phyloP scores from a whole-genome alignment of 2,888 invertebrate genomes.

The Colostygia pectinataria region DNA sequence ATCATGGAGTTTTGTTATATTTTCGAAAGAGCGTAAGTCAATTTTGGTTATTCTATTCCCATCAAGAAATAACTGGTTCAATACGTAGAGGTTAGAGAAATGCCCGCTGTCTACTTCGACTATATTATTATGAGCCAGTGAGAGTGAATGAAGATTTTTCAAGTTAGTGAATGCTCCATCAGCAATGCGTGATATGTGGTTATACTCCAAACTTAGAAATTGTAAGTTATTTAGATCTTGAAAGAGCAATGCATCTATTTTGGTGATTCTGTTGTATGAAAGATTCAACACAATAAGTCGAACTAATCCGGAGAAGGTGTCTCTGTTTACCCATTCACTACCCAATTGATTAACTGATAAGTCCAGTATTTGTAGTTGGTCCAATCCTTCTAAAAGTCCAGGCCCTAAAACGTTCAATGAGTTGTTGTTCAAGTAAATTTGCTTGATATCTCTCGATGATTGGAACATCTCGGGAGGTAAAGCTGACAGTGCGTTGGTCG shows the following conservation, averaged over 20 bases:
- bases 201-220: slow-evolving; percentile 88
- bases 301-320: slow-evolving; percentile 89
- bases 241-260: slow-evolving; percentile 88
- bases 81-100: slow-evolving; percentile 88
- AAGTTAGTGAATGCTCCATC: slow-evolving; percentile 89
- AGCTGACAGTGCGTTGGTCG: slow-evolving; percentile 89
- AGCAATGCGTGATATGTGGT: slow-evolving; percentile 86
- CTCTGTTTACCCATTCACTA: slow-evolving; percentile 90
- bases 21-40: slow-evolving; percentile 88
- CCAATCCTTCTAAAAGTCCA: slow-evolving; percentile 88
- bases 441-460: slow-evolving; percentile 87
- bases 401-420: slow-evolving; percentile 89
- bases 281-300: slow-evolving; percentile 89
- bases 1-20: slow-evolving; percentile 90
- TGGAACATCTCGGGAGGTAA: slow-evolving; percentile 91
- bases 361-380: slow-evolving; percentile 88
- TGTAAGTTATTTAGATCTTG: slow-evolving; percentile 89
- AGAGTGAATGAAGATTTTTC: slow-evolving; percentile 89
- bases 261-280: slow-evolving; percentile 87
- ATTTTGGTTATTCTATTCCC: slow-evolving; percentile 88
- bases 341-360: slow-evolving; percentile 88
- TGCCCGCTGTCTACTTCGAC: slow-evolving; percentile 86
- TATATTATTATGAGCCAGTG: slow-evolving; percentile 88
- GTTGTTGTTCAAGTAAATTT: slow-evolving; percentile 90
- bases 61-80: slow-evolving; percentile 89